These are phyloP conservation scores for Caenorhabditis tropicalis DNA, from an alignment of 1,140 invertebrate species.

Conservation along the genomic window DNA sequence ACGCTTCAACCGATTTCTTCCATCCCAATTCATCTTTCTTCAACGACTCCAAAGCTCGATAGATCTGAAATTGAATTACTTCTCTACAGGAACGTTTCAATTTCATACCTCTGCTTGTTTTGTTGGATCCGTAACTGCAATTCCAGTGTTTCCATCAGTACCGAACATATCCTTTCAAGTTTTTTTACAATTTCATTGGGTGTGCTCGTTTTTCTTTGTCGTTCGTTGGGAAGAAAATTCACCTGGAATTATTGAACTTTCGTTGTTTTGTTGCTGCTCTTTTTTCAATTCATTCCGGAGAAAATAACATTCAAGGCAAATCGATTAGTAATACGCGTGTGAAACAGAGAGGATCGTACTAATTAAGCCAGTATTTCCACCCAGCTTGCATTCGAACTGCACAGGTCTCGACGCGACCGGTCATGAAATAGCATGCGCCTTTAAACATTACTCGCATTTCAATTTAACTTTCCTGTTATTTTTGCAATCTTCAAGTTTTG, in stretches of 20 bases:
- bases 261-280: not conserved
- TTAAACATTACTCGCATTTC: conserved; percentile 5
- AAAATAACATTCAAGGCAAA: not conserved
- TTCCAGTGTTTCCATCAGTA: not conserved
- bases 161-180: not conserved
- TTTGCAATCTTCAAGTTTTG: not conserved
- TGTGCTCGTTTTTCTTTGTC: not conserved
- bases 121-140: conserved; percentile 4
- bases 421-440: not conserved
- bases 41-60: conserved; percentile 52
- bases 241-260: conserved; percentile 14
- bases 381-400: conserved; percentile 32
- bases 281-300: not conserved
- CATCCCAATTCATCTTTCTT: conserved; percentile 56
- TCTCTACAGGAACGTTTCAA: not conserved
- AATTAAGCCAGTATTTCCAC: conserved; percentile 41
- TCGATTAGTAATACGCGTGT: not conserved
- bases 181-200: not conserved
- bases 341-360: not conserved
- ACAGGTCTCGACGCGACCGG: not conserved
- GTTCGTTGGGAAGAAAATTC: not conserved
- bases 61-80: conserved; percentile 31
- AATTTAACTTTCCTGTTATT: not conserved
- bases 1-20: conserved; percentile 51
- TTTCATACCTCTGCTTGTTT: conserved; percentile 29